Evolutionary conservation across 1,140 invertebrate genomes (phyloP).

Genomic region (Lepidurus packardi): DNA sequence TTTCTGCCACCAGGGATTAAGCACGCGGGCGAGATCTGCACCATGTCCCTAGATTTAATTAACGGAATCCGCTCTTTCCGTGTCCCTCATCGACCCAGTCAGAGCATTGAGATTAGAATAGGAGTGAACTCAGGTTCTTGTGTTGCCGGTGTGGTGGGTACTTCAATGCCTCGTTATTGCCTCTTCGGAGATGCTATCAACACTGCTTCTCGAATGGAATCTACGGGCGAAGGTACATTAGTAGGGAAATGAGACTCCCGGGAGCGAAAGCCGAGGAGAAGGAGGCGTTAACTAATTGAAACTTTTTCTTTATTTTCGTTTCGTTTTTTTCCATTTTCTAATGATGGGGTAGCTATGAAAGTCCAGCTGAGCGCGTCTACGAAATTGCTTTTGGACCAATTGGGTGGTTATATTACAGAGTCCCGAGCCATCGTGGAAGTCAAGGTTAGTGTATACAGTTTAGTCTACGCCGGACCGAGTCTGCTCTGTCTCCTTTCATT

Average conservation of each 20-base stretch:
- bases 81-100: slow-evolving; percentile 54
- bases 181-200: slow-evolving; percentile 58
- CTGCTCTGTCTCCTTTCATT: not conserved
- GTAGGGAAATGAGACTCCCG: slow-evolving; percentile 1
- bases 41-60: slow-evolving; percentile 56
- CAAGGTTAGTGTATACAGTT: slow-evolving; percentile 43
- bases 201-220: slow-evolving; percentile 52
- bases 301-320: not conserved
- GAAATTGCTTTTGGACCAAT: slow-evolving; percentile 46
- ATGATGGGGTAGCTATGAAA: slow-evolving; percentile 45
- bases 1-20: slow-evolving; percentile 40
- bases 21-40: slow-evolving; percentile 56
- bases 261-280: not conserved
- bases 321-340: slow-evolving; percentile 16
- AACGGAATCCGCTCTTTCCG: slow-evolving; percentile 48
- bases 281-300: not conserved
- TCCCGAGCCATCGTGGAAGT: slow-evolving; percentile 47
- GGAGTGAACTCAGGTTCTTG: slow-evolving; percentile 59
- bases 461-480: not conserved
- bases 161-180: slow-evolving; percentile 61
- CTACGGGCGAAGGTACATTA: slow-evolving; percentile 47
- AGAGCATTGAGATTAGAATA: slow-evolving; percentile 52
- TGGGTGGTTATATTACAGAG: slow-evolving; percentile 47
- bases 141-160: slow-evolving; percentile 59
- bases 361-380: slow-evolving; percentile 50